Base-by-base conservation (phyloP, 2,888 invertebrate genomes). In the Bellardia bayeri region DNA sequence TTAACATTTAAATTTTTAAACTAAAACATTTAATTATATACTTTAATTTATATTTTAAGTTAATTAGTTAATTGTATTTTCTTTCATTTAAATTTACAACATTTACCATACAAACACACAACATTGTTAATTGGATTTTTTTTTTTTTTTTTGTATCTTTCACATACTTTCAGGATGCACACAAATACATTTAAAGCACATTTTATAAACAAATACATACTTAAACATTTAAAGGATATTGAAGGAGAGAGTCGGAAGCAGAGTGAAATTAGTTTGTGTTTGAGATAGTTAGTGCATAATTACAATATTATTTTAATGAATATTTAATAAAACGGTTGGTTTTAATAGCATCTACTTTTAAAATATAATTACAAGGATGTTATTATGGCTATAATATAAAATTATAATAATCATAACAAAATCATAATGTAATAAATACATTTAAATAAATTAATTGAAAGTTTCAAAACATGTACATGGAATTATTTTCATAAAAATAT, bases 161-260 rank as follows among this genome's bases (percentile, higher is more conserved):
- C 64, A 37, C 64, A 83, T 78, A 63, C 63, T 83, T 83, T 71
- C 5, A 78, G 76, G 83, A 42, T 78, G 69, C 68, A 71, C n/a
- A 51, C 16, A 13, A 63, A 45, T 14, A 51, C 6, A 61, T 64
- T 54, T 64, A 45, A 69, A 49, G 69, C 69, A 16, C 7, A 13
- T 66, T 42, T 37, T 37, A 14, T 40, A 9, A n/a, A 8, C n/a
- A 37, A 33, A 61, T 68, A 37, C 14, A 63, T 49, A 37, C 13
- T 42, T 56, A 42, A 42, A 56, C 16, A 56, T 23, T 58, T 11
- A 4, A 23, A 14, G 1, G 6, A 23, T 13, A 14, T 11, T 1
- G 4, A 58, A 9, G n/a, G 9, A 37, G 8, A 16, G 7, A 16
- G 49, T 33, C 23, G 11, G 37, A 6, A 3, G 5, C 2, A 14